Evolutionary conservation across 2,888 invertebrate genomes (phyloP).

Genomic region (Leucophora obtusa): DNA sequence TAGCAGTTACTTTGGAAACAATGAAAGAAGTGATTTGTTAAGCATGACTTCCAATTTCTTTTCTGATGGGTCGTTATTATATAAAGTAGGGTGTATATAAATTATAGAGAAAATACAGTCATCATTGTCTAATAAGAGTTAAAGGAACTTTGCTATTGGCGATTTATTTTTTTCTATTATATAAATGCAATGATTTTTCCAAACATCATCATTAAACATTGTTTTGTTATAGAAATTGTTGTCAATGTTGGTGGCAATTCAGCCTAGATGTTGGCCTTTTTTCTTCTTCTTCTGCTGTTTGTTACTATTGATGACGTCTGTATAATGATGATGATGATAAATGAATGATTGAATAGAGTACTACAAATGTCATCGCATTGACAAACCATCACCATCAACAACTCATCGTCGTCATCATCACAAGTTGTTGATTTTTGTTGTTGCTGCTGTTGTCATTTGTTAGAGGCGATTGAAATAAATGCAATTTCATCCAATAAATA

Average conservation of each 20-base stretch:
- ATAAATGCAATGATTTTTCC: conserved; percentile 5
- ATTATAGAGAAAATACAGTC: conserved; percentile 20
- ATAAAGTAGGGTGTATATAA: too few species aligned
- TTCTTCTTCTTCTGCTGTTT: not conserved
- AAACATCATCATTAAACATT: conserved; percentile 39
- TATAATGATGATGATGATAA: conserved; percentile 33
- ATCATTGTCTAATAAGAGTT: conserved; percentile 33
- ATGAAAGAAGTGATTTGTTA: too few species aligned
- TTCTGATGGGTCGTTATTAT: too few species aligned
- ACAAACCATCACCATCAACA: conserved; percentile 42
- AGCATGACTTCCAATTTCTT: too few species aligned
- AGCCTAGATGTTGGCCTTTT: conserved; percentile 14
- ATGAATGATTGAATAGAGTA: conserved; percentile 59
- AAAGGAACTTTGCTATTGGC: not conserved
- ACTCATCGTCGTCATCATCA: not conserved
- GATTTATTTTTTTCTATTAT: not conserved
- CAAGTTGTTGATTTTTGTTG: conserved; percentile 7
- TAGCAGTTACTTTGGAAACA: too few species aligned
- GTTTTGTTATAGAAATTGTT: conserved; percentile 17
- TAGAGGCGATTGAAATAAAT: conserved; percentile 44
- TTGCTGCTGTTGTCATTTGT: conserved; percentile 25
- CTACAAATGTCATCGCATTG: conserved; percentile 55
- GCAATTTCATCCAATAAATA: conserved; percentile 53
- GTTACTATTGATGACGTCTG: conserved; percentile 27
- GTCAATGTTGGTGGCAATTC: conserved; percentile 57